phyloP scores from a whole-genome alignment of 1,140 invertebrate genomes.

The Diprion similis region DNA sequence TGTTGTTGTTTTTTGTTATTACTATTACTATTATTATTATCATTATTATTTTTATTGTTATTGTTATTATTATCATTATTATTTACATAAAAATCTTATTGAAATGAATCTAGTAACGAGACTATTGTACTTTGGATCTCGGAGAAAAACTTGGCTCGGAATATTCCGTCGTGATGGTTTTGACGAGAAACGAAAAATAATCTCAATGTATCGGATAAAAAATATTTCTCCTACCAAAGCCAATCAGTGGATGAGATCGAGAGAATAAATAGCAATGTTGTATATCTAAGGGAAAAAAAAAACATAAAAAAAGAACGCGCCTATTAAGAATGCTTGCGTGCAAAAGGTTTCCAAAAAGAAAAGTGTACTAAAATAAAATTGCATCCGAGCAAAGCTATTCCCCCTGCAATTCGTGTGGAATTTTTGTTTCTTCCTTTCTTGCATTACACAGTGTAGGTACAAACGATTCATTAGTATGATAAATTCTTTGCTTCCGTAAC shows the following conservation, averaged over 20 bases:
- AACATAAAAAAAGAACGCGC: background rate
- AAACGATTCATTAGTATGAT: too few species aligned
- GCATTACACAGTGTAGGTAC: too few species aligned
- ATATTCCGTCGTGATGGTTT: background rate
- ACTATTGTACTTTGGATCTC: background rate
- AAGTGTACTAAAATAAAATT: background rate
- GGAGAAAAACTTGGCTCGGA: background rate
- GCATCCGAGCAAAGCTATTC: background rate
- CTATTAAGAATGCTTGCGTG: background rate
- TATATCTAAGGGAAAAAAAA: background rate
- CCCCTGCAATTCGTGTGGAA: too few species aligned
- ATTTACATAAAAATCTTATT: background rate
- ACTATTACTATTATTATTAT: too few species aligned
- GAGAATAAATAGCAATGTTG: background rate
- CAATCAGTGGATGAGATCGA: background rate
- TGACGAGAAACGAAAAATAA: background rate
- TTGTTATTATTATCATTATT: background rate
- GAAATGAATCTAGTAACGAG: background rate
- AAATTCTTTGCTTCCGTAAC: too few species aligned
- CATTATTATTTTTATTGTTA: too few species aligned
- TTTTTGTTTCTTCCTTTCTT: too few species aligned
- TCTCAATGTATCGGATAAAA: background rate
- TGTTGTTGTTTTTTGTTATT: too few species aligned
- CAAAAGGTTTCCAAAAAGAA: background rate
- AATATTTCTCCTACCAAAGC: background rate